Evolutionary conservation across 2,113 vertebrate genomes (phyloP).

Genomic region (Atlantisia rogersi): DNA sequence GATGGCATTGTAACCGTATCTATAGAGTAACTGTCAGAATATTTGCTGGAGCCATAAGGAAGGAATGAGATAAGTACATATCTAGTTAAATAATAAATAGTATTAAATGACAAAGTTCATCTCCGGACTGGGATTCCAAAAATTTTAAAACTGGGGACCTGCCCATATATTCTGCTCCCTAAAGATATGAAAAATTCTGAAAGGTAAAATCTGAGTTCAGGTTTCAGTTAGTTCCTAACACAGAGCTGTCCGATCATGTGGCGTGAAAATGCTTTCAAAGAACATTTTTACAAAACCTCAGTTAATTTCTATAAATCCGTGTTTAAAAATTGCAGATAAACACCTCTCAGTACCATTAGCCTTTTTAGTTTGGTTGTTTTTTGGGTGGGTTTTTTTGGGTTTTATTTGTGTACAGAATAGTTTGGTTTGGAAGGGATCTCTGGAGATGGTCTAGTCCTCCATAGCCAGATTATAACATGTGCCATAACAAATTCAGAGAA

Average conservation of each 20-base stretch:
- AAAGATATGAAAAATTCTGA: neutral
- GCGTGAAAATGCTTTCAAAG: neutral
- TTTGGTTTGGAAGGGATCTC: too few species aligned
- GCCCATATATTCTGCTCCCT: neutral
- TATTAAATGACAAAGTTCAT: neutral
- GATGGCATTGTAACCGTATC: neutral
- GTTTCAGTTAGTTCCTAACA: neutral
- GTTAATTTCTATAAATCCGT: neutral
- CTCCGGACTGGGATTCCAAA: neutral
- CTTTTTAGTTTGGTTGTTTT: neutral
- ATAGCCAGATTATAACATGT: neutral
- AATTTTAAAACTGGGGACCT: neutral
- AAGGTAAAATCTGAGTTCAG: neutral
- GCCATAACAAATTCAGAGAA: neutral
- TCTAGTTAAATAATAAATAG: neutral
- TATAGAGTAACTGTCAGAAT: neutral
- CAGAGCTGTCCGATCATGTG: rapidly evolving
- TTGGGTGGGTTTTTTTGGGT: too few species aligned
- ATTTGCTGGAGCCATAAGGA: neutral
- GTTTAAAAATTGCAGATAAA: neutral
- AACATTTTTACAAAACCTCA: neutral
- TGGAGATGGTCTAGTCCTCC: too few species aligned
- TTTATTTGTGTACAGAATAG: too few species aligned
- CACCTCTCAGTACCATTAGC: neutral
- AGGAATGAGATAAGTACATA: neutral